Percentiles rank a stretch among this genome's conserved stretches.
Evolutionary conservation across 2,113 vertebrate species (phyloP).

Genomic region (mouse (Mus musculus)): DNA sequence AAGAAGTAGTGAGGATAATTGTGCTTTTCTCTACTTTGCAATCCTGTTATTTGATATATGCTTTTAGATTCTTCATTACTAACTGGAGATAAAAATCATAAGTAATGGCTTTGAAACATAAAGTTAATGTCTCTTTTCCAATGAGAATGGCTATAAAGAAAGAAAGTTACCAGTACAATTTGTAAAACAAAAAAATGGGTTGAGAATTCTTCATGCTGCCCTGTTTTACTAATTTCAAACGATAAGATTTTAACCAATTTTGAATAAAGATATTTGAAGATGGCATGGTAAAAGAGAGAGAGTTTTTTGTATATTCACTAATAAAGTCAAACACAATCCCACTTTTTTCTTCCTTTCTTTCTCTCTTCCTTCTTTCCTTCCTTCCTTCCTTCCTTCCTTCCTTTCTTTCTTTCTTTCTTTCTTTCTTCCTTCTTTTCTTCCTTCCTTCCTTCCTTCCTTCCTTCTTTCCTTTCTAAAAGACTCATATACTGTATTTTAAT

Average conservation of each 20-base stretch:
- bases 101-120: neutral
- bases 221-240: constrained; percentile 1
- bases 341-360: neutral
- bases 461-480: neutral
- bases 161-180: neutral
- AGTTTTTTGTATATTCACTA: neutral
- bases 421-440: too few species aligned
- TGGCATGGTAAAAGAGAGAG: constrained; percentile 12
- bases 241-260: constrained; percentile 24
- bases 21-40: neutral
- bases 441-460: too few species aligned
- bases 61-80: neutral
- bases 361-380: too few species aligned
- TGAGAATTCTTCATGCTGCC: neutral
- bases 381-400: too few species aligned
- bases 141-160: neutral
- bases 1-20: neutral
- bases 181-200: neutral
- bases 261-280: neutral
- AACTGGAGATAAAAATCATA: neutral
- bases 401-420: neutral
- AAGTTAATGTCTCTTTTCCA: neutral
- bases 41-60: neutral
- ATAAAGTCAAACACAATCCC: constrained; percentile 3
- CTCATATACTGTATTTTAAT: neutral